Evolutionary conservation across 2,113 vertebrate genomes (phyloP).

Genomic region (Onychorhynchus coronatus): DNA sequence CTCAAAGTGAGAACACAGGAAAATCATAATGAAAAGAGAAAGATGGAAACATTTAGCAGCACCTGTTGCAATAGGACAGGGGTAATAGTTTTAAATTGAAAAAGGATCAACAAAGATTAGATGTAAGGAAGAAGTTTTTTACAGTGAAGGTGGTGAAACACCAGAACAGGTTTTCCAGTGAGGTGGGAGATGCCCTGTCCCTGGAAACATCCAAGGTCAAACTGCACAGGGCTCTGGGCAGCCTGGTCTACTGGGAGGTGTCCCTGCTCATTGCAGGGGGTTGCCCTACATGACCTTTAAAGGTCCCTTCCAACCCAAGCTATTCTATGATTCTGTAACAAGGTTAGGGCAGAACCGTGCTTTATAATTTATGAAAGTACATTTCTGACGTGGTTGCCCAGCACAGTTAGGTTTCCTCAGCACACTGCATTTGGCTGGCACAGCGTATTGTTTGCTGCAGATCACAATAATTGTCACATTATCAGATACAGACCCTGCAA

Average conservation of each 20-base stretch:
- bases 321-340: not conserved
- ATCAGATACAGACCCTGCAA: not conserved
- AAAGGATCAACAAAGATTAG: not conserved
- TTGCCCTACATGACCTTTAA: not conserved
- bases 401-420: not conserved
- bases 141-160: not conserved
- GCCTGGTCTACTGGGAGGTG: not conserved
- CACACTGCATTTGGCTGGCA: rapidly evolving
- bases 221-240: not conserved
- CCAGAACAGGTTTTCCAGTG: not conserved
- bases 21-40: not conserved
- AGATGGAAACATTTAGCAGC: not conserved
- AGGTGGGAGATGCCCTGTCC: not conserved
- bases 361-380: not conserved
- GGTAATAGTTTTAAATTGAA: not conserved
- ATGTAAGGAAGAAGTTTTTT: not conserved
- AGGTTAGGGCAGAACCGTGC: not conserved
- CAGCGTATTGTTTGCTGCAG: not conserved
- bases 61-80: not conserved
- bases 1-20: not conserved
- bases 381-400: not conserved
- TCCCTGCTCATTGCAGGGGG: not conserved
- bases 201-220: not conserved
- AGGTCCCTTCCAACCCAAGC: not conserved
- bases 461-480: not conserved